Conservation (phyloP, 2,113 vertebrate species). For the Tupaia chinensis region DNA sequence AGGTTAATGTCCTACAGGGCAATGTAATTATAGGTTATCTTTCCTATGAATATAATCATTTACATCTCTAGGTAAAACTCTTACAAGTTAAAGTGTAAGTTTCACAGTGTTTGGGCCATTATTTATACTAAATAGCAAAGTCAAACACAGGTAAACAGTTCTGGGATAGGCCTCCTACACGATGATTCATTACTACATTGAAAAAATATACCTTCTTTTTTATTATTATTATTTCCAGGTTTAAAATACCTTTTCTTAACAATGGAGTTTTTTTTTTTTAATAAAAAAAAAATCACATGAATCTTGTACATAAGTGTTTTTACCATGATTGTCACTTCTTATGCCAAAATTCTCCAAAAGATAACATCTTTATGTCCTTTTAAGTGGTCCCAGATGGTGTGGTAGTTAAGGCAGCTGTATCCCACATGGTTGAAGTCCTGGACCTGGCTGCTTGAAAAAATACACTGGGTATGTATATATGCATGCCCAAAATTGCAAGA, state of each 20-base stretch:
- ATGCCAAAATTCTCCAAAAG: conserved; percentile 3
- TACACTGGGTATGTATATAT: too few relatives aligned
- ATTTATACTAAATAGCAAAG: background rate
- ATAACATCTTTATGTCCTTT: conserved; percentile 15
- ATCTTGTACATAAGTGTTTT: background rate
- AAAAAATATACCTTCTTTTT: background rate
- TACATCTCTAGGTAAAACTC: background rate
- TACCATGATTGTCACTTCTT: background rate
- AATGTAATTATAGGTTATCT: conserved; percentile 5
- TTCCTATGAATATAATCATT: conserved; percentile 7
- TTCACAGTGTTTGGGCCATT: background rate
- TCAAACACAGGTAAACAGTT: background rate
- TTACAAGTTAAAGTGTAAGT: background rate
- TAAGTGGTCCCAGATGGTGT: background rate
- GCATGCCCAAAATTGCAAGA: too few relatives aligned
- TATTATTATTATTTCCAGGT: conserved; percentile 39
- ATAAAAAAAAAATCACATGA: background rate
- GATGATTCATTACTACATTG: background rate
- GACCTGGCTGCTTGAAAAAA: too few relatives aligned
- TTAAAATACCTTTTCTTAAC: conserved; percentile 16
- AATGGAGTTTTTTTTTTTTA: background rate
- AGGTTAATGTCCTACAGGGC: background rate
- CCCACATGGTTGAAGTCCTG: too few relatives aligned
- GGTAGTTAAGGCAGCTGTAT: too few relatives aligned
- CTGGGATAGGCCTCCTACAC: background rate